phyloP scores from a whole-genome alignment of 2,113 vertebrate species.

The Halichoerus grypus region DNA sequence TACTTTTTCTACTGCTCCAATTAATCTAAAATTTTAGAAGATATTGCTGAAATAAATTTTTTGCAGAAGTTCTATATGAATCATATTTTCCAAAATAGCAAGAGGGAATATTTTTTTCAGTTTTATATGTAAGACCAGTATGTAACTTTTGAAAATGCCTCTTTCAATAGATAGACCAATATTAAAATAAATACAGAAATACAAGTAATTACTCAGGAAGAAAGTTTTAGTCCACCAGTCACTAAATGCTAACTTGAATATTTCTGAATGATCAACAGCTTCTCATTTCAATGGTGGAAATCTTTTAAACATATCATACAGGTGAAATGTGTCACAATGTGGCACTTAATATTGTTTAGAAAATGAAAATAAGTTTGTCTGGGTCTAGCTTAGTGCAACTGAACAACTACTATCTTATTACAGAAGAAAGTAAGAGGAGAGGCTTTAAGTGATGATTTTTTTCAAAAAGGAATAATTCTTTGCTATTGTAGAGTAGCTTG shows the following conservation, averaged over 20 bases:
- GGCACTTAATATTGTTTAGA: neutral
- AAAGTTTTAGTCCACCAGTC: neutral
- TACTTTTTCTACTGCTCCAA: neutral
- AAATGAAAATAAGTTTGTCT: conserved; percentile 33
- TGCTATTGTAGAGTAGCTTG: neutral
- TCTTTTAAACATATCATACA: neutral
- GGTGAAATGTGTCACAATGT: neutral
- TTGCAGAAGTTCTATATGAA: neutral
- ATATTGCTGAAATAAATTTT: neutral
- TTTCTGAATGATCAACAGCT: conserved; percentile 23
- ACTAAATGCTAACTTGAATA: conserved; percentile 26
- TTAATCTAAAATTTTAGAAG: neutral
- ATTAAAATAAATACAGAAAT: conserved; percentile 30
- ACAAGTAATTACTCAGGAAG: neutral
- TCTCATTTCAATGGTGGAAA: neutral
- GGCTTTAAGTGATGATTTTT: neutral
- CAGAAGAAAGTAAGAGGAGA: neutral
- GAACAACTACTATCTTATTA: conserved; percentile 20
- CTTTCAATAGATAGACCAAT: neutral
- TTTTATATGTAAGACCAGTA: neutral
- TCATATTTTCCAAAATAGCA: conserved; percentile 8
- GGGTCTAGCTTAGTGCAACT: neutral
- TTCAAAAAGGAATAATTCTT: conserved; percentile 62
- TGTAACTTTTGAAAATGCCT: conserved; percentile 4
- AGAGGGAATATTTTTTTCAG: neutral